A percentile compares a stretch with the other conserved stretches of the same genome.
These are phyloP conservation scores for Diglossa cyanea DNA, from an alignment of 2,797 vertebrate genomes.

Conservation along the genomic window DNA sequence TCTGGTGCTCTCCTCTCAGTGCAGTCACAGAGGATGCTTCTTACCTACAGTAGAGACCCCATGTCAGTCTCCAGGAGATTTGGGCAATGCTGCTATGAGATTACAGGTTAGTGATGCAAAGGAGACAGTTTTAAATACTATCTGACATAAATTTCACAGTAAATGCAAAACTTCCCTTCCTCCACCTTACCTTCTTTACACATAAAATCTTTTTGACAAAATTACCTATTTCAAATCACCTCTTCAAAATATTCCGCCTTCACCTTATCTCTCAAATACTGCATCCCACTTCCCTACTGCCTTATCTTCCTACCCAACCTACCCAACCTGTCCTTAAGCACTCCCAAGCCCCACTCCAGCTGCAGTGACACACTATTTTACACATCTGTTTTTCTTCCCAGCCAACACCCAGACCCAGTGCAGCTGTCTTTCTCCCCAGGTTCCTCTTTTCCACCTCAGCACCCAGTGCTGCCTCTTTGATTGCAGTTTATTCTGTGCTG, in stretches of 20 bases:
- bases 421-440: neutral
- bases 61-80: neutral
- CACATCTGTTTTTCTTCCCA: neutral
- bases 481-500: neutral
- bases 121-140: neutral
- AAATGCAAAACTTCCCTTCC: neutral
- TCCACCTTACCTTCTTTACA: neutral
- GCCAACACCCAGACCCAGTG: fast-evolving
- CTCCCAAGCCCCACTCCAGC: neutral
- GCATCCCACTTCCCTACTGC: neutral
- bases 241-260: neutral
- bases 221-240: neutral
- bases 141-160: neutral
- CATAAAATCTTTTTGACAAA: neutral
- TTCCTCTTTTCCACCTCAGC: neutral
- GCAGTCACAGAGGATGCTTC: neutral
- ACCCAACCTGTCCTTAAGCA: neutral
- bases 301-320: neutral
- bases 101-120: neutral
- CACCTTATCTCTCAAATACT: neutral
- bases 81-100: neutral
- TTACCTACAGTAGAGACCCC: neutral
- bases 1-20: neutral
- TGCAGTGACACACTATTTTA: neutral
- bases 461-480: neutral